These are phyloP conservation scores for Acrobasis consociella DNA, from an alignment of 2,888 invertebrate genomes.

Conservation along the genomic window DNA sequence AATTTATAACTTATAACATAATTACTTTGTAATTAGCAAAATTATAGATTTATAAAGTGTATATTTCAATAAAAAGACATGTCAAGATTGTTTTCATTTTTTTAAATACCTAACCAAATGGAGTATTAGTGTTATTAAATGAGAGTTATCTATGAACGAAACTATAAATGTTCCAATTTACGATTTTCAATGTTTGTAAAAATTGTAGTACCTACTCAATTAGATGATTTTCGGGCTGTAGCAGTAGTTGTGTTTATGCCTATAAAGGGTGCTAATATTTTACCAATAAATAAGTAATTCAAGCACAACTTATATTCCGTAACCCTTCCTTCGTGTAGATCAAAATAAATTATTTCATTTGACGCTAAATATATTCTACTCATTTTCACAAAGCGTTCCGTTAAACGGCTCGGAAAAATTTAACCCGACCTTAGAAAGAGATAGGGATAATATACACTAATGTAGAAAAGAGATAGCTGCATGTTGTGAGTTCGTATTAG, in stretches of 20 bases:
- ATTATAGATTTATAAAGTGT: too few species aligned
- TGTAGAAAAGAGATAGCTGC: constrained; percentile 37
- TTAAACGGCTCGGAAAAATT: constrained; percentile 62
- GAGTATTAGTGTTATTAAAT: too few species aligned
- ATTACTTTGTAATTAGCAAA: too few species aligned
- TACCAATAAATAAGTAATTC: constrained; percentile 9
- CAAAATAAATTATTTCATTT: constrained; percentile 72
- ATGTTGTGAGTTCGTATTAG: constrained; percentile 38
- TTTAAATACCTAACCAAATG: too few species aligned
- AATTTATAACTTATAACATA: too few species aligned
- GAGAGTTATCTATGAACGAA: too few species aligned
- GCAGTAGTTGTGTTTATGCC: too few species aligned
- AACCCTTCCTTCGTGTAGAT: constrained; percentile 44
- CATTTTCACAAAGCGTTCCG: constrained; percentile 56
- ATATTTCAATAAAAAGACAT: too few species aligned
- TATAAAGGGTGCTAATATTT: not conserved
- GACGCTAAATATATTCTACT: constrained; percentile 63
- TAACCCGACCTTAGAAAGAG: constrained; percentile 41
- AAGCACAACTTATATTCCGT: constrained; percentile 7
- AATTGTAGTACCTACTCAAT: too few species aligned
- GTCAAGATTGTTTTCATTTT: too few species aligned
- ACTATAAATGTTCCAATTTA: too few species aligned
- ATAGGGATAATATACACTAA: constrained; percentile 25
- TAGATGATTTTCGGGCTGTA: not conserved
- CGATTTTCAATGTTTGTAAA: too few species aligned